Percentiles rank a stretch among this genome's conserved stretches.
Conservation (phyloP, 1,140 invertebrate species). For the Orius insidiosus region DNA sequence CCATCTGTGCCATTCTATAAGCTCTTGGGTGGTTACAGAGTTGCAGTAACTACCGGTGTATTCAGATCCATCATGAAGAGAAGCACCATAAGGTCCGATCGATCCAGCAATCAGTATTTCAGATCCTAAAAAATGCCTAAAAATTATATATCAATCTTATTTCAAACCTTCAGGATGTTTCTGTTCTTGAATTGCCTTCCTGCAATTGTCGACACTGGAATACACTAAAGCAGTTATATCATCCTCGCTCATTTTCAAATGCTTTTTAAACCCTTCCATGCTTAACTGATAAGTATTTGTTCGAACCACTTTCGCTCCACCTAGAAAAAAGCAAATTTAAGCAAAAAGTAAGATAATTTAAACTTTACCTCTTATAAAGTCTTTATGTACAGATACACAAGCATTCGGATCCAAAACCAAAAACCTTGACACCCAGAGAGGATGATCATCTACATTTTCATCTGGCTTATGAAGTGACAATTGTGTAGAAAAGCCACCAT, state of each 20-base stretch:
- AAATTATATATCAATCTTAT: too few relatives aligned
- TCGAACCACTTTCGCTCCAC: constrained; percentile 66
- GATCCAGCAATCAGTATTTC: constrained; percentile 55
- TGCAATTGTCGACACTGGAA: constrained; percentile 33
- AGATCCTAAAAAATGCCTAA: not conserved
- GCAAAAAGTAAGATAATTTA: too few relatives aligned
- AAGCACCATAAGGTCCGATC: constrained; percentile 79
- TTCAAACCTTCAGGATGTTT: not conserved
- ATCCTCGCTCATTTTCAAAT: constrained; percentile 40
- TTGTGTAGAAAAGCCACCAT: constrained; percentile 59
- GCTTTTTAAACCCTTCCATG: constrained; percentile 52
- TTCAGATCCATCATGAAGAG: constrained; percentile 72
- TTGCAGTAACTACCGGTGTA: constrained; percentile 71
- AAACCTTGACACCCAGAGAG: constrained; percentile 65
- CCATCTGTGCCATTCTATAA: constrained; percentile 65
- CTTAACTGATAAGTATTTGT: constrained; percentile 83
- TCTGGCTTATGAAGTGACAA: constrained; percentile 49
- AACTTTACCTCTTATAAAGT: constrained; percentile 53
- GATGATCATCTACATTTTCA: constrained; percentile 45
- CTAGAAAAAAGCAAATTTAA: constrained; percentile 30
- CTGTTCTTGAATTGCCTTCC: constrained; percentile 7
- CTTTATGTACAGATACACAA: constrained; percentile 54
- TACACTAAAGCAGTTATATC: constrained; percentile 48
- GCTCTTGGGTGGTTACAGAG: constrained; percentile 38
- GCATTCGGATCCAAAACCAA: constrained; percentile 49